These are phyloP conservation scores for Aethina tumida DNA, from an alignment of 1,140 invertebrate species.

Conservation along the genomic window DNA sequence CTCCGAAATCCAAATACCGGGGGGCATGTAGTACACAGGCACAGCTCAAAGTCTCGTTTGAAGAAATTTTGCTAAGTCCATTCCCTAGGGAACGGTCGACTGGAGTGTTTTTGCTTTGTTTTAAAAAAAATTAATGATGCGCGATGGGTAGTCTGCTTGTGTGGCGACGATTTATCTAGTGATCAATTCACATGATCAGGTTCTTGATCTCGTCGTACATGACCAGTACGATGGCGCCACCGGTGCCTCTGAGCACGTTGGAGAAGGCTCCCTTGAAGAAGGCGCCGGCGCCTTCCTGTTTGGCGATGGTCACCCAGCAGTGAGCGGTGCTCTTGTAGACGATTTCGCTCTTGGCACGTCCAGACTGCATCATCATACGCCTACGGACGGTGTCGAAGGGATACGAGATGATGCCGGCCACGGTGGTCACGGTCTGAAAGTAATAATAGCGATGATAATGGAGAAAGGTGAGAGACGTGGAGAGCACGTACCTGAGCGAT, in stretches of 20 bases:
- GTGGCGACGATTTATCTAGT: too few species aligned
- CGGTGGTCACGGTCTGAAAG: constrained; percentile 34
- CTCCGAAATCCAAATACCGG: too few species aligned
- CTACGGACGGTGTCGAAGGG: constrained; percentile 84
- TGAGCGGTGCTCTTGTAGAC: constrained; percentile 64
- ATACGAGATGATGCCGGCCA: constrained; percentile 61
- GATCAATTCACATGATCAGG: too few species aligned
- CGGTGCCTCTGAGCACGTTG: constrained; percentile 68
- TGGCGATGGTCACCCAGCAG: constrained; percentile 61
- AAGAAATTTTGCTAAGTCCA: too few species aligned
- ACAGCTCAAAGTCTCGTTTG: too few species aligned
- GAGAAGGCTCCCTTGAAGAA: constrained; percentile 80
- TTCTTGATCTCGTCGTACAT: constrained; percentile 70
- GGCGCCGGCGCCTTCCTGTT: constrained; percentile 52
- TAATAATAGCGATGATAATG: constrained; percentile 8
- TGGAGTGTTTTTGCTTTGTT: too few species aligned
- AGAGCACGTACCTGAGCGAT: constrained; percentile 61
- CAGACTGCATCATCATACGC: constrained; percentile 86
- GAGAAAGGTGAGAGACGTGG: constrained; percentile 2
- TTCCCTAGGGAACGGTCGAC: too few species aligned
- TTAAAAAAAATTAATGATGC: too few species aligned
- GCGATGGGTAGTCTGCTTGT: too few species aligned
- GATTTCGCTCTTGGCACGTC: constrained; percentile 52
- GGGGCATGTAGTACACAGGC: too few species aligned
- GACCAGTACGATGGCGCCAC: constrained; percentile 68